Evolutionary conservation across 2,888 invertebrate genomes (phyloP).

Genomic region (Torymus aiolomorphi): DNA sequence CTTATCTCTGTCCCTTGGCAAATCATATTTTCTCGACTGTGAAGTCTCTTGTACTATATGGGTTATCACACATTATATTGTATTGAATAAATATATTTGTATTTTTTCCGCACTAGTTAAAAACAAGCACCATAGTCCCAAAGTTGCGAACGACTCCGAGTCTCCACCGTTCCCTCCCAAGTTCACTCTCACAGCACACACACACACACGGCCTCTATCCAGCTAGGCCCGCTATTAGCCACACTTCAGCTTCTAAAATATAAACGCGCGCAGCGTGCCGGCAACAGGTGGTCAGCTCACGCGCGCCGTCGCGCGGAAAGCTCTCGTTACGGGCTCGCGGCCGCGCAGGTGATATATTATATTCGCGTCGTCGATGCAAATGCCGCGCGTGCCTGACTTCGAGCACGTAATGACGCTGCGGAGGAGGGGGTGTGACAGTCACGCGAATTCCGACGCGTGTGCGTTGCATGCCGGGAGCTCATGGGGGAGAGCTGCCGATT

Average conservation of each 20-base stretch:
- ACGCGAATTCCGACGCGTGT: slow-evolving; percentile 55
- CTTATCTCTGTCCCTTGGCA: too few species aligned
- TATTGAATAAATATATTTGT: too few species aligned
- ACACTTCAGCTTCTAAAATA: slow-evolving; percentile 68
- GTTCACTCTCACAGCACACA: too few species aligned
- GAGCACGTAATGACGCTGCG: slow-evolving; percentile 62
- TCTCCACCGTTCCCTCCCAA: too few species aligned
- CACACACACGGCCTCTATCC: too few species aligned
- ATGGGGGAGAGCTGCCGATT: background rate
- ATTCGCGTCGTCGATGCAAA: slow-evolving; percentile 73
- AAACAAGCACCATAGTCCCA: too few species aligned
- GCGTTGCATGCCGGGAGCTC: slow-evolving; percentile 25
- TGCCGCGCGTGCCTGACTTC: slow-evolving; percentile 70
- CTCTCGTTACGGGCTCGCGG: slow-evolving; percentile 64
- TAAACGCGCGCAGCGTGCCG: slow-evolving; percentile 64
- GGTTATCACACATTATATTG: too few species aligned
- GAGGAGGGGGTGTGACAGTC: slow-evolving; percentile 47
- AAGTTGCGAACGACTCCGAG: too few species aligned
- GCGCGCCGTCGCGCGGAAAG: slow-evolving; percentile 69
- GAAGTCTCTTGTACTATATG: too few species aligned
- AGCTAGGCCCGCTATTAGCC: too few species aligned
- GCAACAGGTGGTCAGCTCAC: slow-evolving; percentile 73
- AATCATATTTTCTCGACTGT: too few species aligned
- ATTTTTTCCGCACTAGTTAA: too few species aligned
- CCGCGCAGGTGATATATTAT: slow-evolving; percentile 69